phyloP scores from a whole-genome alignment of 2,888 invertebrate genomes.

The Diplolepis rosae region DNA sequence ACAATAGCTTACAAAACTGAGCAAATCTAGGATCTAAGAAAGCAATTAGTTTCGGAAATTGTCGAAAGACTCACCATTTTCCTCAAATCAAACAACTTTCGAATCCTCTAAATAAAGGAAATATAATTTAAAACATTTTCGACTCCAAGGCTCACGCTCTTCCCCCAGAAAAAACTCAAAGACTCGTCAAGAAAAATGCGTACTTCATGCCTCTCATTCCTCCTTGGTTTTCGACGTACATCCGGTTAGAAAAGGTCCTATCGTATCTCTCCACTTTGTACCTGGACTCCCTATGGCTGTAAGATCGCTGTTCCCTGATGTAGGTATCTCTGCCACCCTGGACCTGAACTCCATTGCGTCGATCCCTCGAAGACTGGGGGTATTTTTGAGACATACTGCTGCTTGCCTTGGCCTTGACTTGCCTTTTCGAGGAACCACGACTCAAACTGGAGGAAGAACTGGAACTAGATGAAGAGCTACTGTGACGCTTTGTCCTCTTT shows the following conservation, averaged over 20 bases:
- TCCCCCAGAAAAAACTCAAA: constrained; percentile 27
- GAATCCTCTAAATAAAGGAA: constrained; percentile 24
- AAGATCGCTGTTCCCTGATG: constrained; percentile 13
- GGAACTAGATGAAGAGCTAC: constrained; percentile 54
- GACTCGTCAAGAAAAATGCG: constrained; percentile 23
- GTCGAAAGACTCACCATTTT: constrained; percentile 22
- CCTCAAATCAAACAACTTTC: constrained; percentile 24
- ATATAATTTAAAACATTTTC: constrained; percentile 15
- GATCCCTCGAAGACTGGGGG: constrained; percentile 7
- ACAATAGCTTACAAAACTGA: neutral
- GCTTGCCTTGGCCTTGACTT: constrained; percentile 14
- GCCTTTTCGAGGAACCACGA: constrained; percentile 25
- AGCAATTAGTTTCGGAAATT: neutral
- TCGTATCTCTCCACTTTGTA: constrained; percentile 23
- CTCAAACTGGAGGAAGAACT: constrained; percentile 49
- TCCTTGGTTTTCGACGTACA: constrained; percentile 23
- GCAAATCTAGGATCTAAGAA: neutral
- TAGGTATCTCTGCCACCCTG: constrained; percentile 20
- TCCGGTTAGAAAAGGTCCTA: constrained; percentile 15
- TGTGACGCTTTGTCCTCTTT: constrained; percentile 54
- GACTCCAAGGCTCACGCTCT: constrained; percentile 13
- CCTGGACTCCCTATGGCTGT: constrained; percentile 20
- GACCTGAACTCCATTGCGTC: constrained; percentile 7
- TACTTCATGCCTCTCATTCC: constrained; percentile 31
- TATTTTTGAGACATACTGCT: constrained; percentile 26